These are phyloP conservation scores for Caretta caretta DNA, from an alignment of 2,113 vertebrate species.

Conservation along the genomic window DNA sequence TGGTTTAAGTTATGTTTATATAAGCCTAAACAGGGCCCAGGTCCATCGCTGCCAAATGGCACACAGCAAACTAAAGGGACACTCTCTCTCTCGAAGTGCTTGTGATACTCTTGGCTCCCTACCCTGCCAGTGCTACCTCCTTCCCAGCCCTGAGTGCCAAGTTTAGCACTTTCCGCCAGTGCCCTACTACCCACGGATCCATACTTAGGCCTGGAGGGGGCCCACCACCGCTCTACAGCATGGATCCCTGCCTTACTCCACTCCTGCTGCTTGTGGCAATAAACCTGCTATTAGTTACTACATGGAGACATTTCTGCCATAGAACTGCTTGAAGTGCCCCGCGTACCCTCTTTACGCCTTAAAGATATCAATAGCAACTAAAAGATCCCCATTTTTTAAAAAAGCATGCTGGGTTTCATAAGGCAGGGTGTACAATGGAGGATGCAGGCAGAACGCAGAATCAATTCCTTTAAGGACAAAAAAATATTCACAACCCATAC, in stretches of 20 bases:
- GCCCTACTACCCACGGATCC: neutral
- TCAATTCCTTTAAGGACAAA: constrained; percentile 39
- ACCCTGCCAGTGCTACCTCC: neutral
- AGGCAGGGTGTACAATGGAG: neutral
- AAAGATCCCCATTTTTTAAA: neutral
- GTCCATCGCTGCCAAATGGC: neutral
- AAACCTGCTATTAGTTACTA: neutral
- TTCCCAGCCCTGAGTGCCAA: neutral
- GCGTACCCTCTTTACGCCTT: neutral
- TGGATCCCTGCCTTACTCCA: neutral
- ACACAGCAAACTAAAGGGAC: neutral
- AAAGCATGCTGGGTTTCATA: neutral
- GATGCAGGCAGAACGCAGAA: constrained; percentile 22
- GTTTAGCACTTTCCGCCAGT: neutral
- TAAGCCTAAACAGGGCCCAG: neutral
- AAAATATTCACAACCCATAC: neutral
- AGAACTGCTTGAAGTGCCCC: neutral
- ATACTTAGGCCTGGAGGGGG: neutral
- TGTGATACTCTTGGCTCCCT: neutral
- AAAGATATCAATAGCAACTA: neutral
- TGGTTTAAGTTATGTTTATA: neutral
- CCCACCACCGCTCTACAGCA: no score
- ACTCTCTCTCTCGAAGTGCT: neutral
- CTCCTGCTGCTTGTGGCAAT: neutral
- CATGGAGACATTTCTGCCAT: neutral